Conservation (phyloP, 1,140 invertebrate genomes). For the Aleiodes sp. region DNA sequence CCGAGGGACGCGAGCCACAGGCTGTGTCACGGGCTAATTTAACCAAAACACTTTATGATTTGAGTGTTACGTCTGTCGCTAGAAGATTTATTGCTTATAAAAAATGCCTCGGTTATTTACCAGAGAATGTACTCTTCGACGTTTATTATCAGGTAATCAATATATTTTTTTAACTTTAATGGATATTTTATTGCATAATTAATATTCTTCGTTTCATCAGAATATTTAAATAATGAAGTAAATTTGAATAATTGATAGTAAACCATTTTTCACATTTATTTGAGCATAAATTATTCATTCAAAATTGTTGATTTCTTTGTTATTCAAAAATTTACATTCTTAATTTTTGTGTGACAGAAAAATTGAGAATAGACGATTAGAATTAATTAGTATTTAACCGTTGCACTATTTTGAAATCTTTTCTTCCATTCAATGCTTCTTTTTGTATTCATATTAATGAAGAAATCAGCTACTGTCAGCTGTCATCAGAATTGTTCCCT, state of each 20-base stretch:
- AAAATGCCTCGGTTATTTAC: background rate
- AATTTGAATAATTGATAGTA: background rate
- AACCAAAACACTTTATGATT: slow-evolving; percentile 31
- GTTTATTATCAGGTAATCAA: background rate
- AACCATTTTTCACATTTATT: background rate
- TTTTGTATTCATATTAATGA: no score
- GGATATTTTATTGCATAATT: background rate
- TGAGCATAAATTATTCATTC: background rate
- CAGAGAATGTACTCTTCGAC: slow-evolving; percentile 11
- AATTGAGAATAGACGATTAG: no score
- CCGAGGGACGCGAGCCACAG: background rate
- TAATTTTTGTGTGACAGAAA: no score
- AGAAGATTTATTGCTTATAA: background rate
- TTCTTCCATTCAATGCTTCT: no score
- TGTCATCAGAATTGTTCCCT: no score
- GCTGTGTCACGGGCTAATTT: background rate
- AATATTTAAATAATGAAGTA: background rate
- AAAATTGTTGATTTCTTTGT: background rate
- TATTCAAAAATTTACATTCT: background rate
- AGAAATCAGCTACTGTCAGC: no score
- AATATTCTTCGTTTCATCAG: background rate
- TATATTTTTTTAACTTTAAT: background rate
- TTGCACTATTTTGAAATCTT: no score
- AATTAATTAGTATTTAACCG: no score
- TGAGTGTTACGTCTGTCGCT: slow-evolving; percentile 36